Evolutionary conservation across 2,113 vertebrate genomes (phyloP).

Genomic region (Pachycephala philippinensis): DNA sequence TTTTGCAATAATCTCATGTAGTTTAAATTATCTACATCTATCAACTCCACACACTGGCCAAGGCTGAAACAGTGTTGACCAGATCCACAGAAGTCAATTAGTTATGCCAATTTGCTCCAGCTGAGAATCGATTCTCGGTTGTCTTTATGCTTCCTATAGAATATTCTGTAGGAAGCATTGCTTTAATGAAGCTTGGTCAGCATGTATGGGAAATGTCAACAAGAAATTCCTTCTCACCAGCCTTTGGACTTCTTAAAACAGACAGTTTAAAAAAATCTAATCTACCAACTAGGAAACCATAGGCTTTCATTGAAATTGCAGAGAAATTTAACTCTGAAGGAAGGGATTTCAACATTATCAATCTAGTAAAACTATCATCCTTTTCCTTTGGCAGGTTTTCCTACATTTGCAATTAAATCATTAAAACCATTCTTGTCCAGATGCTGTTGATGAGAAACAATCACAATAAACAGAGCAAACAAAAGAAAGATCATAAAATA

Average conservation of each 20-base stretch:
- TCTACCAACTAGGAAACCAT: neutral
- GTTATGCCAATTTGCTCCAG: slow-evolving; percentile 53
- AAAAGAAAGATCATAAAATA: slow-evolving; percentile 51
- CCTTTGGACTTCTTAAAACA: neutral
- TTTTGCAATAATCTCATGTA: neutral
- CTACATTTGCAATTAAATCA: slow-evolving; percentile 27
- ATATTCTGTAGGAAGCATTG: slow-evolving; percentile 21
- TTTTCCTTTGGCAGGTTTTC: neutral
- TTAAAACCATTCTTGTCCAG: neutral
- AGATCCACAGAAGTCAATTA: slow-evolving; percentile 49
- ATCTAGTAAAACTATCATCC: neutral
- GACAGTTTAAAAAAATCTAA: neutral
- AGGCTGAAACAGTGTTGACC: neutral
- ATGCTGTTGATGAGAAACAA: neutral
- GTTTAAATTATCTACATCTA: slow-evolving; percentile 42
- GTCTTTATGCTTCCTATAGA: slow-evolving; percentile 4
- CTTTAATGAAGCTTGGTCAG: slow-evolving; percentile 1
- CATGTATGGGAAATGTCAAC: neutral
- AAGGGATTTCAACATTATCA: neutral
- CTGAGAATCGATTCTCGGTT: neutral
- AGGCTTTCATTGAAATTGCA: neutral
- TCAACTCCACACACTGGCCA: neutral
- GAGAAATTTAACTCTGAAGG: neutral
- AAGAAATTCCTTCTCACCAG: neutral
- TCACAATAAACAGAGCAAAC: neutral